Base-by-base conservation (phyloP, 2,888 invertebrate species). In the Ophion costatus region DNA sequence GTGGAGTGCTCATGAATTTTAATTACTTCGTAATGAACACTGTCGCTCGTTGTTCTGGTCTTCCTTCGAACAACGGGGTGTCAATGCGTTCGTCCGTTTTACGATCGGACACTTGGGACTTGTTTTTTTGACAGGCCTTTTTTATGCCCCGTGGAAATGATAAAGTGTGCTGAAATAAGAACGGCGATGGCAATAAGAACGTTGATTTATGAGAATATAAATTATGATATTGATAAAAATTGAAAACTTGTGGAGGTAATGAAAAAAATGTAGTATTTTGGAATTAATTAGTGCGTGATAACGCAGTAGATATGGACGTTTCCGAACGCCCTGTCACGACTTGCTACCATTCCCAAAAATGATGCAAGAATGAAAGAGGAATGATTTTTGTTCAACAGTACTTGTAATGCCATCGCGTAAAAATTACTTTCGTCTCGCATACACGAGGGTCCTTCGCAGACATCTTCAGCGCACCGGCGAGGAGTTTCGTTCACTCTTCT, bases 401-500 rank as follows among this genome's bases (percentile, higher is more conserved):
- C 51, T 17, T 51, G 45, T 45, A 17, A 14, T 51, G 17, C 51
- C 4, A 14, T 17, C 51, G 51, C 11, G 17, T 51, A 14, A 51
- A 51, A 17, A 51, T 51, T 14, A 51, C 7, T 38, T 61, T 74
- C 20, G 42, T 24, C 20, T 74, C n/a, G 1, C 24, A 42, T 42
- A 33, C n/a, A n/a, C 29, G 57, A 66, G 70, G 56, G 51, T 77
- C 64, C 3, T 66, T 71, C 38, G 38, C 61, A 57, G 17, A 56
- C 45, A 24, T 20, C 69, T 64, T 42, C 83, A 20, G 63, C 75
- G 64, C 79, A 14, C 42, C 7, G 42, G 83, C 88, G 88, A 87
- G 83, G 81, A 84, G 85, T 89, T 91, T 90, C 85, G 87, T 63
- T 80, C 63, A 61, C 57, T 73, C 61, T 70, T 71, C 45, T 85